Percentiles rank a stretch among this genome's conserved stretches.
Conservation (phyloP, 1,140 invertebrate species). For the Ditylenchus dipsaci region DNA sequence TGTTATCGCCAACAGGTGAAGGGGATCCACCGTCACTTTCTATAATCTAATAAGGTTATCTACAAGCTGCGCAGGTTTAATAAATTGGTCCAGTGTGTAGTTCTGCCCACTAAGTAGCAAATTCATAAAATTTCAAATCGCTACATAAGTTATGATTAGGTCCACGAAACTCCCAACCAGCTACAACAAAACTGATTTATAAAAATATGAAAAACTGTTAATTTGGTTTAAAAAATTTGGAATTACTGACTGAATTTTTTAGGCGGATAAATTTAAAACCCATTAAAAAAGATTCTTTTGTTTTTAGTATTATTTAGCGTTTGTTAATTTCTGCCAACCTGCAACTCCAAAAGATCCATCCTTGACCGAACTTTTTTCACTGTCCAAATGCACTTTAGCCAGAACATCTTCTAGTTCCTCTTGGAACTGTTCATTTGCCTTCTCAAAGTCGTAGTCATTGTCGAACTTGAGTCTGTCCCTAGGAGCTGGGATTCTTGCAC, state of each 20-base stretch:
- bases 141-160: too few species aligned
- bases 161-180: conserved; percentile 7
- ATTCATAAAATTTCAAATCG: too few species aligned
- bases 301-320: too few species aligned
- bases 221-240: too few species aligned
- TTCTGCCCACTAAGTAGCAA: too few species aligned
- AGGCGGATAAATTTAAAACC: too few species aligned
- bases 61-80: not conserved
- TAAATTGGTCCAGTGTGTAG: too few species aligned
- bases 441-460: conserved; percentile 93
- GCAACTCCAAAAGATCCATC: not conserved
- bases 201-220: too few species aligned
- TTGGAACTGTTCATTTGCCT: conserved; percentile 90
- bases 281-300: too few species aligned
- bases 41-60: not conserved
- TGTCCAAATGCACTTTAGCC: conserved; percentile 10
- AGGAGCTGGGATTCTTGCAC: conserved; percentile 28
- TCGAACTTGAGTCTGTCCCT: conserved; percentile 77
- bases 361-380: not conserved
- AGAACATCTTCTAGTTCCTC: conserved; percentile 30
- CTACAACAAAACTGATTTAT: conserved; percentile 10
- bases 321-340: too few species aligned
- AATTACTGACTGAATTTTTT: too few species aligned
- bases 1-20: conserved; percentile 49
- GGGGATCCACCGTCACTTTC: not conserved